These are phyloP conservation scores for Zaprionus inermis DNA, from an alignment of 1,140 invertebrate species.

Conservation along the genomic window DNA sequence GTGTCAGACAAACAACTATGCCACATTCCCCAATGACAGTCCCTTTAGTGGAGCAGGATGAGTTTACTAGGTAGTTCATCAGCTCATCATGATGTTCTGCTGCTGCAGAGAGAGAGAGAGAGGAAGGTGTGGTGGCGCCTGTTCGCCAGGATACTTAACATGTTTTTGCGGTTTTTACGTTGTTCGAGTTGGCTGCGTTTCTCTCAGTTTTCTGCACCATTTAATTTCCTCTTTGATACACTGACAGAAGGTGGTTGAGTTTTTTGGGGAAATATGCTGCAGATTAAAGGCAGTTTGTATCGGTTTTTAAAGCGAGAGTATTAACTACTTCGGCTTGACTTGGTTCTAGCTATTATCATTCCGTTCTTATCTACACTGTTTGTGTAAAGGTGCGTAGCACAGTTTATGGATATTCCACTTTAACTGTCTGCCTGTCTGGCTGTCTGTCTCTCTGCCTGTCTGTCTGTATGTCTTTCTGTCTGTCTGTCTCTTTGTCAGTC, in stretches of 20 bases:
- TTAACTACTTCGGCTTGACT: neutral
- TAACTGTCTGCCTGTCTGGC: neutral
- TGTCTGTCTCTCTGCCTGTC: neutral
- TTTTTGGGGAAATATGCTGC: neutral
- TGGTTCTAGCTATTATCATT: neutral
- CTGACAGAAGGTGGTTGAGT: neutral
- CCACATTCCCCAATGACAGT: constrained; percentile 60
- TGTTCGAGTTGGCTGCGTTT: constrained; percentile 63
- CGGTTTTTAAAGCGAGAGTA: neutral
- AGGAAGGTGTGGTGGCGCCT: constrained; percentile 7
- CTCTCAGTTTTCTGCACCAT: constrained; percentile 74
- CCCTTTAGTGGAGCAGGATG: constrained; percentile 17
- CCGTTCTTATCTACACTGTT: neutral
- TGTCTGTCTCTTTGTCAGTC: too few species aligned
- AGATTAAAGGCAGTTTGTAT: neutral
- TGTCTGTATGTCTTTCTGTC: neutral
- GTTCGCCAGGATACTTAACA: constrained; percentile 35
- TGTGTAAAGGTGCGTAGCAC: constrained; percentile 14
- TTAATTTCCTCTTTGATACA: constrained; percentile 48
- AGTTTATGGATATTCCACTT: constrained; percentile 46
- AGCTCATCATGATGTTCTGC: constrained; percentile 35
- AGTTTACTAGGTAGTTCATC: constrained; percentile 32
- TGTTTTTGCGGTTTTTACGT: constrained; percentile 42
- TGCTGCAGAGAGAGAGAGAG: too few species aligned
- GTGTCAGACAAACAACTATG: constrained; percentile 26